Evolutionary conservation across 1,140 invertebrate species (phyloP), one percentile per base, ranked within the genome.

Genomic region (Contarinia nasturtii): DNA sequence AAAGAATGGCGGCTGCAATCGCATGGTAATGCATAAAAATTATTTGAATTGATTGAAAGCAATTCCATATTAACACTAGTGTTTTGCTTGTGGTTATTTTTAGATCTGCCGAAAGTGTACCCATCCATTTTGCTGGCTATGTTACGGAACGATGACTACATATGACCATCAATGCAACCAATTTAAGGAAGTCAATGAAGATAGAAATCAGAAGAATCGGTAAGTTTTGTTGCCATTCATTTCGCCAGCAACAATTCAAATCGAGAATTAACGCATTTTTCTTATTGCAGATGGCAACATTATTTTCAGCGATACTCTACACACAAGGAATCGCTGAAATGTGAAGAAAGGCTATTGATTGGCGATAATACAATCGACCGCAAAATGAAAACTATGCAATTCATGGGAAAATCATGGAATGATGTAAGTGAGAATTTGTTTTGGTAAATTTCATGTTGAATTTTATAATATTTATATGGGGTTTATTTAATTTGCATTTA

Each of bases 241-340:
- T 40, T 81, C 89, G 33, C 90, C 90, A 18, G 65, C 82, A 48
- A 58, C 61, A 42, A 61, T 60, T n/a, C n/a, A n/a, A n/a, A n/a
- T n/a, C n/a, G n/a, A n/a, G n/a, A n/a, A n/a, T n/a, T n/a, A n/a
- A n/a, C n/a, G n/a, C n/a, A n/a, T n/a, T n/a, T n/a, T 27, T 45
- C 43, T 36, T 41, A n/a, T n/a, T 89, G 90, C 63, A 79, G 94
- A 53, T 98, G 98, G 67, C 68, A 98, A 46, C 96, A 97, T 70
- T 98, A 98, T 67, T 98, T 91, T 64, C 97, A 97, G 71, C 81
- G 94, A 45, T 98, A 97, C 64, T 94, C 96, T 86, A 98, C 98
- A 71, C 94, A 98, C 67, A 94, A 96, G 87, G 91, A 97, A 66
- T 94, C 89, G 51, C 74, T 98, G 52, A 94, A 94, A 68, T 95